Percentiles rank a stretch among this genome's conserved stretches.
Evolutionary conservation across 2,888 invertebrate genomes (phyloP).

Genomic region (Psylliodes chrysocephalus): DNA sequence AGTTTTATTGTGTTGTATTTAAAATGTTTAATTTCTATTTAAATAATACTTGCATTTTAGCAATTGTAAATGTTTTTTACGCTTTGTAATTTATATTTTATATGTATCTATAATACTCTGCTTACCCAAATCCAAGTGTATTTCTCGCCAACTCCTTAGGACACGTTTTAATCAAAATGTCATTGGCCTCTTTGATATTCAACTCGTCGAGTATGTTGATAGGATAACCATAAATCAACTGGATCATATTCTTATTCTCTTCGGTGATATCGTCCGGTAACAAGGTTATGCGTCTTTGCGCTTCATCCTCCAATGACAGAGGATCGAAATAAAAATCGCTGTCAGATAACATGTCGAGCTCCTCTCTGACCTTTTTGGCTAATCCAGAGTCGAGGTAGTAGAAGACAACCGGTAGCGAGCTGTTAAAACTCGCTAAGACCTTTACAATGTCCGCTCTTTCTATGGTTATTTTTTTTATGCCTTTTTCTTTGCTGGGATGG

Average conservation of each 20-base stretch:
- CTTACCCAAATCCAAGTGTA: slow-evolving; percentile 42
- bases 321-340: slow-evolving; percentile 69
- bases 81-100: no score
- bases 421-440: slow-evolving; percentile 82
- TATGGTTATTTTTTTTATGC: slow-evolving; percentile 73
- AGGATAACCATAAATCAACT: slow-evolving; percentile 68
- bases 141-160: slow-evolving; percentile 52
- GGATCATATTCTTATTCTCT: slow-evolving; percentile 73
- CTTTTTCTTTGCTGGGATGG: slow-evolving; percentile 67
- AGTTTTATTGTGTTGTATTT: no score
- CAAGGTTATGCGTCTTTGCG: slow-evolving; percentile 75
- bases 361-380: slow-evolving; percentile 75
- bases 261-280: slow-evolving; percentile 77
- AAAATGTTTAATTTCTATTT: no score
- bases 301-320: slow-evolving; percentile 70
- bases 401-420: slow-evolving; percentile 81
- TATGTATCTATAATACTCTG: no score
- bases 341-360: slow-evolving; percentile 75
- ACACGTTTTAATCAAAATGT: slow-evolving; percentile 81
- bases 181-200: slow-evolving; percentile 80
- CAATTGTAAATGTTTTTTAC: no score
- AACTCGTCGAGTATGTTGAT: slow-evolving; percentile 75
- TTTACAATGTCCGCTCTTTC: slow-evolving; percentile 77
- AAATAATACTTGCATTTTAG: no score
- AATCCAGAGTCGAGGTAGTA: slow-evolving; percentile 78